Percentiles rank a stretch among this genome's conserved stretches.
Evolutionary conservation across 92 coral and sea anemone genomes (phyloP).

Genomic region (Phenganax marumi): DNA sequence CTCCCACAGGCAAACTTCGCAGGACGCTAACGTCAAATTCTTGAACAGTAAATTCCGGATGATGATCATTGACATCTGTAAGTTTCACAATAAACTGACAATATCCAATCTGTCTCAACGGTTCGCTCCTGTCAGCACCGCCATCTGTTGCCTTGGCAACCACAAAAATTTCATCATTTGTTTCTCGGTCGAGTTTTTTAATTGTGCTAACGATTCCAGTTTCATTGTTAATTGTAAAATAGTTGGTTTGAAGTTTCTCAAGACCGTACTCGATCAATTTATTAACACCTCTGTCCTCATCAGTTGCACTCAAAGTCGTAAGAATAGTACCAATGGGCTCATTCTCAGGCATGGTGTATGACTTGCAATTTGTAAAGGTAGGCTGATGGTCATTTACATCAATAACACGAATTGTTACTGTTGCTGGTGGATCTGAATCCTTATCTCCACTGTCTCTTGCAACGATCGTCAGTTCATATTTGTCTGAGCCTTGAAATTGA

Average conservation of each 20-base stretch:
- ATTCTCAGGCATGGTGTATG: slow-evolving; percentile 36
- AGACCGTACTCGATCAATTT: slow-evolving; percentile 44
- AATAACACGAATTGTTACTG: slow-evolving; percentile 64
- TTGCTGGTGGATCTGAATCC: slow-evolving; percentile 66
- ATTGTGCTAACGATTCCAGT: slow-evolving; percentile 55
- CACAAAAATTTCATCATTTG: slow-evolving; percentile 51
- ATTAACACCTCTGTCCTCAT: slow-evolving; percentile 62
- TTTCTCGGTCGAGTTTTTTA: slow-evolving; percentile 62
- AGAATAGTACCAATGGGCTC: slow-evolving; percentile 48
- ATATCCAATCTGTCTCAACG: slow-evolving; percentile 60
- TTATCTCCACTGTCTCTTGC: slow-evolving; percentile 80
- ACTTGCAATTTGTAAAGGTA: slow-evolving; percentile 35
- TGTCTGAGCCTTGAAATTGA: slow-evolving; percentile 64
- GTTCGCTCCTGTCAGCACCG: slow-evolving; percentile 46
- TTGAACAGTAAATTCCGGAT: slow-evolving; percentile 64
- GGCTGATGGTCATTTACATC: slow-evolving; percentile 88
- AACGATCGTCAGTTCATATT: slow-evolving; percentile 61
- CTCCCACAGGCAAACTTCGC: not conserved
- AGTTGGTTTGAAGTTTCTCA: slow-evolving; percentile 58
- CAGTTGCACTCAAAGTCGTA: slow-evolving; percentile 74
- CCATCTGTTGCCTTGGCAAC: slow-evolving; percentile 66
- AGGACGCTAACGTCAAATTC: slow-evolving; percentile 56
- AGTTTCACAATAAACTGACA: slow-evolving; percentile 66
- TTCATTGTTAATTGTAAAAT: slow-evolving; percentile 55
- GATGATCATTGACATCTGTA: slow-evolving; percentile 63